Base-by-base conservation (phyloP, 2,888 invertebrate species). In the Leucania comma region DNA sequence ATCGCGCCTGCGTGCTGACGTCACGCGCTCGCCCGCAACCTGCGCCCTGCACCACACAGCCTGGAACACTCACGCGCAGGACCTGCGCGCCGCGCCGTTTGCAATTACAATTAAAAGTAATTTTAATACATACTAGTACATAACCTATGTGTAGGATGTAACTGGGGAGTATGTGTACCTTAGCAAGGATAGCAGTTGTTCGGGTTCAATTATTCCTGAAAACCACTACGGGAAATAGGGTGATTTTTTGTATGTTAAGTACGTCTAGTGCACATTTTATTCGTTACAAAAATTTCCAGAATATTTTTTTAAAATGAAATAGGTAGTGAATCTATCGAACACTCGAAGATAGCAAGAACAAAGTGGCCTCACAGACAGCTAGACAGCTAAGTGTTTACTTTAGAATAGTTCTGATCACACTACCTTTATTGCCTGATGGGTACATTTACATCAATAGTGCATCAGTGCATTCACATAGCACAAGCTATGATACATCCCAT, bases 1-100 rank as follows among this genome's bases (percentile, higher is more conserved):
- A n/a, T n/a, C 64, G 75, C 80, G 79, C 62, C 67, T 70, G 83
- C 69, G 80, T 80, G 82, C 83, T 91, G 92, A 91, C 91, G 92
- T 91, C 92, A 92, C 86, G 67, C 35, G 69, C 61, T 35, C 78
- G 78, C 81, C 71, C 53, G 61, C 78, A 72, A 54, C 77, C 81
- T 81, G 82, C 82, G 58, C 79, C 79, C 62, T 78, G 73, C 71
- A 70, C 64, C 76, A 59, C 48, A 64, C 38, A 72, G 38, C 64
- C 64, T 64, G 64, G 22, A 14, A 4, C 38, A 26, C n/a, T 3
- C n/a, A 0, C 26, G 17, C 32, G n/a, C 56, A 53, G 53, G 29
- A 29, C 9, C 26, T 22, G 10, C 50, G 4, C 22, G 1, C 3
- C 3, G 22, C 50, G n/a, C n/a, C n/a, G n/a, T n/a, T n/a, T 38